Conservation (phyloP, 1,140 invertebrate genomes). For the Papilio machaon region DNA sequence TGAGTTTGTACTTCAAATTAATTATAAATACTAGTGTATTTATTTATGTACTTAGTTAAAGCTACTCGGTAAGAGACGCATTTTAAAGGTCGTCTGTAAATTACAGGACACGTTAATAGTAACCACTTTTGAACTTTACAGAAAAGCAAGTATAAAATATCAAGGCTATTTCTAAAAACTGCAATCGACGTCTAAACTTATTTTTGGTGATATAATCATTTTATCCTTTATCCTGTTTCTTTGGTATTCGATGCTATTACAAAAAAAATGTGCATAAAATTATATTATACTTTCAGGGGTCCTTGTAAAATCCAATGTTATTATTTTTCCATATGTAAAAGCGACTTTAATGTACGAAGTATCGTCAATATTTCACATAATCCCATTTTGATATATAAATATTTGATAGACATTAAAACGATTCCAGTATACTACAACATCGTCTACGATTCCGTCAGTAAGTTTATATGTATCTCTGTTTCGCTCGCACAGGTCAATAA, state of each 20-base stretch:
- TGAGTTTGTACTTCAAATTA: constrained; percentile 22
- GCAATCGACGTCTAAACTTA: neutral
- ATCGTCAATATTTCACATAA: constrained; percentile 3
- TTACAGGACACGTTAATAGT: constrained; percentile 29
- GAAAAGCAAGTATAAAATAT: neutral
- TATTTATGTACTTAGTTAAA: constrained; percentile 41
- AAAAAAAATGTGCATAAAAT: neutral
- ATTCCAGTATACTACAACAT: neutral
- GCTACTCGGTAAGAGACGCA: constrained; percentile 36
- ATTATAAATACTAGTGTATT: constrained; percentile 20
- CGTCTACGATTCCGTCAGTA: neutral
- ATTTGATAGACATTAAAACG: neutral
- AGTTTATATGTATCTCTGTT: constrained; percentile 13
- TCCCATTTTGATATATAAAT: neutral
- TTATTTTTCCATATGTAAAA: constrained; percentile 12
- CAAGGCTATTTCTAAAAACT: neutral
- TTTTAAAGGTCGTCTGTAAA: constrained; percentile 25
- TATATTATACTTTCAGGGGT: neutral
- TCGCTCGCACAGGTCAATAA: constrained; percentile 36
- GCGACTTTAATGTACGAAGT: neutral
- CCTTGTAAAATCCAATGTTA: constrained; percentile 7
- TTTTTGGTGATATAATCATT: neutral
- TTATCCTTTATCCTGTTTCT: neutral
- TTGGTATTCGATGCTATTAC: neutral
- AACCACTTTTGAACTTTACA: neutral